Evolutionary conservation across 2,888 invertebrate species (phyloP).

Genomic region (Cataglyphis livida): DNA sequence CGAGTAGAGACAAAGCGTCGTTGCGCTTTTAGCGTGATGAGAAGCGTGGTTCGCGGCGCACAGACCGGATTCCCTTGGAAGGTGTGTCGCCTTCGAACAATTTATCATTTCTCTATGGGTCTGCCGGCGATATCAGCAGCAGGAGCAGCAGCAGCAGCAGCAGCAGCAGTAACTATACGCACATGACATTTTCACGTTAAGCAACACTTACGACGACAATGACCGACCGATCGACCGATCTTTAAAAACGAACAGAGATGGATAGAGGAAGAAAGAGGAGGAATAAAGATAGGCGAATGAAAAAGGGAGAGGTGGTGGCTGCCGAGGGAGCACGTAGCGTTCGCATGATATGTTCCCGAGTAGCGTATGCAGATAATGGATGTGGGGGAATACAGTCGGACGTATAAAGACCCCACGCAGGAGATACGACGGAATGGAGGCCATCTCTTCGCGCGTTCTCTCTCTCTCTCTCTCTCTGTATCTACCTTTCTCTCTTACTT

Average conservation of each 20-base stretch:
- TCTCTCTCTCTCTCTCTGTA: slow-evolving; percentile 50
- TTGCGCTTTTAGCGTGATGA: slow-evolving; percentile 50
- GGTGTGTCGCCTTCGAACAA: slow-evolving; percentile 45
- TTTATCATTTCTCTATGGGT: slow-evolving; percentile 66
- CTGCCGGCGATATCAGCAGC: slow-evolving; percentile 29
- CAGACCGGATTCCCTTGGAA: slow-evolving; percentile 28
- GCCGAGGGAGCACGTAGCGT: slow-evolving; percentile 65
- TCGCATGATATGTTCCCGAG: slow-evolving; percentile 70
- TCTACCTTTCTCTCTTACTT: slow-evolving; percentile 25
- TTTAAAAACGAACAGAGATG: slow-evolving; percentile 55
- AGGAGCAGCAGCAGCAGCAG: slow-evolving; percentile 12
- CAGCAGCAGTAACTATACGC: slow-evolving; percentile 17
- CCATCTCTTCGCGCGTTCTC: slow-evolving; percentile 66
- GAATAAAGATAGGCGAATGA: slow-evolving; percentile 1
- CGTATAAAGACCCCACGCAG: slow-evolving; percentile 76
- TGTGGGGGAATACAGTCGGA: slow-evolving; percentile 76
- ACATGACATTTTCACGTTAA: slow-evolving; percentile 54
- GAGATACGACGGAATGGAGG: slow-evolving; percentile 74
- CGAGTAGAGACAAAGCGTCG: slow-evolving; percentile 29
- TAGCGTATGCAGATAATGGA: slow-evolving; percentile 75
- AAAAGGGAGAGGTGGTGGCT: slow-evolving; percentile 39
- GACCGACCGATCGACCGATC: slow-evolving; percentile 53
- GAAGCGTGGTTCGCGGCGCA: slow-evolving; percentile 21
- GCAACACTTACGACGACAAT: slow-evolving; percentile 66
- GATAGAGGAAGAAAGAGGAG: slow-evolving; percentile 13